phyloP scores from a whole-genome alignment of 2,113 vertebrate species.

The Cryptomyrus ogoouensis region DNA sequence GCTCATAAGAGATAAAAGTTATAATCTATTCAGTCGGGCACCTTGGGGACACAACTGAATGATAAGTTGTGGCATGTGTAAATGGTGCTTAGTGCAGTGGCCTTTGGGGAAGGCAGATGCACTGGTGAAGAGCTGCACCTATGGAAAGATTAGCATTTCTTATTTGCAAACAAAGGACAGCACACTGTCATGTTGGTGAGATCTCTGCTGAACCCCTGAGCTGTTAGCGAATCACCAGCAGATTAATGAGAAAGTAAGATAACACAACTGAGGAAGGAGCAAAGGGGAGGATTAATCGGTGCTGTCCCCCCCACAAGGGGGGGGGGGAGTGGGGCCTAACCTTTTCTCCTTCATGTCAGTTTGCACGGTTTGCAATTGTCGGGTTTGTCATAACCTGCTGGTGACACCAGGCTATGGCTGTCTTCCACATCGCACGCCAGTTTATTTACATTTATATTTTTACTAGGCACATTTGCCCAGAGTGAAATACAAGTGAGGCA shows the following conservation, averaged over 20 bases:
- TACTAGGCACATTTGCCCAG: not conserved
- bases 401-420: not conserved
- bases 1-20: not conserved
- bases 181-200: not conserved
- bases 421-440: not conserved
- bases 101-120: not conserved
- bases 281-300: conserved; percentile 17
- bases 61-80: not conserved
- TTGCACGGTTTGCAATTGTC: not conserved
- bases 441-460: conserved; percentile 7
- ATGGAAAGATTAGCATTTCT: not conserved
- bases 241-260: conserved; percentile 4
- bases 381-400: not conserved
- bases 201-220: not conserved
- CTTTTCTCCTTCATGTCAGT: not conserved
- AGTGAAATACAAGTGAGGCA: not conserved
- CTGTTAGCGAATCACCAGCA: not conserved
- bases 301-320: not conserved
- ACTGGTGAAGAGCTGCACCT: not conserved
- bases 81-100: conserved; percentile 7
- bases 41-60: conserved; percentile 5
- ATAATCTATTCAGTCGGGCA: conserved; percentile 1
- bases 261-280: conserved; percentile 8
- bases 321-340: not conserved
- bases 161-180: not conserved